Conservation (phyloP, 2,113 vertebrate genomes). For the Platysternon megacephalum region DNA sequence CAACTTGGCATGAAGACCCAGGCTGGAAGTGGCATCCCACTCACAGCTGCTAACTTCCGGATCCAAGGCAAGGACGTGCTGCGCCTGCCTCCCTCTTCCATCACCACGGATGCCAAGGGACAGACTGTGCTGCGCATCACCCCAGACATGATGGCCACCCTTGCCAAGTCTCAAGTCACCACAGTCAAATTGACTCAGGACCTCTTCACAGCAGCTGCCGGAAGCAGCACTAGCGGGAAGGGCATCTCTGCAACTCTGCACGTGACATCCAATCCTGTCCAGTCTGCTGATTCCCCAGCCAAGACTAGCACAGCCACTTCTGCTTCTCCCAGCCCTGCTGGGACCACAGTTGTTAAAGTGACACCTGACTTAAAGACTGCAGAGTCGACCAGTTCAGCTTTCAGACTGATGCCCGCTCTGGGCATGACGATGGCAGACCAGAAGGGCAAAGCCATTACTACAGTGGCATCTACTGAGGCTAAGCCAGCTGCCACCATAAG, state of each 20-base stretch:
- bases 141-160: slow-evolving; percentile 98
- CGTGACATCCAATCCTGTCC: slow-evolving; percentile 85
- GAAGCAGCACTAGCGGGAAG: slow-evolving; percentile 79
- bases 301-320: slow-evolving; percentile 67
- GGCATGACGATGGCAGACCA: slow-evolving; percentile 91
- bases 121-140: slow-evolving; percentile 97
- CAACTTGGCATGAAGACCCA: slow-evolving; percentile 92
- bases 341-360: slow-evolving; percentile 87
- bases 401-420: slow-evolving; percentile 95
- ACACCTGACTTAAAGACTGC: slow-evolving; percentile 86
- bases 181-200: slow-evolving; percentile 96
- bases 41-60: slow-evolving; percentile 92
- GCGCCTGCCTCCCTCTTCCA: slow-evolving; percentile 93
- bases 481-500: slow-evolving; percentile 92
- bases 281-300: slow-evolving; percentile 79
- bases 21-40: slow-evolving; percentile 85
- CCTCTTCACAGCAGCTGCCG: slow-evolving; percentile 84
- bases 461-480: slow-evolving; percentile 83
- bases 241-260: slow-evolving; percentile 95
- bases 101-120: slow-evolving; percentile 95
- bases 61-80: slow-evolving; percentile 97
- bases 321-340: slow-evolving; percentile 76
- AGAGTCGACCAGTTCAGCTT: slow-evolving; percentile 83
- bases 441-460: slow-evolving; percentile 86
- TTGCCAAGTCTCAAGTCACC: slow-evolving; percentile 94